Evolutionary conservation across 2,888 invertebrate genomes (phyloP), one percentile per base, ranked within the genome.

Genomic region (Bombyx huttoni): DNA sequence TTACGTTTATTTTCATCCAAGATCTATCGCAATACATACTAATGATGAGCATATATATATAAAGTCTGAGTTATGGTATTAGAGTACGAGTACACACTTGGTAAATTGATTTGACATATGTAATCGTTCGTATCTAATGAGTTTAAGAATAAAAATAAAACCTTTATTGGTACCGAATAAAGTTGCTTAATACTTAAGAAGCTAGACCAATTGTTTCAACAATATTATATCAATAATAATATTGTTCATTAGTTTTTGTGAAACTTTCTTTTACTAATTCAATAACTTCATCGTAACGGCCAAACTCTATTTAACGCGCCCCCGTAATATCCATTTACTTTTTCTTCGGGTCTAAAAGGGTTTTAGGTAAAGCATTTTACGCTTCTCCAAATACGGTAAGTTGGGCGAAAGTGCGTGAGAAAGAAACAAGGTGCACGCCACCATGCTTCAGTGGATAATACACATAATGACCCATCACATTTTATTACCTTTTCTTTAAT

Each of bases 401-500:
- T 61, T 62, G 63, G 61, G 65, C 63, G 67, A 68, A 67, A 75
- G 68, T 70, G 73, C 75, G 77, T 82, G 81, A 75, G 80, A 82
- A 80, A 66, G 69, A 73, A 74, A 75, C 80, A 81, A 79, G 77
- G 68, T 74, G 78, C 60, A 67, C 62, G 62, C 67, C 57, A 58
- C 61, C 58, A 65, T 69, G 69, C 67, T 65, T 64, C 68, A 67
- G 60, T 63, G 70, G 67, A 71, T 67, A 71, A 69, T 70, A 60
- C 65, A 62, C 58, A 62, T 75, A 79, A 78, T 75, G 71, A 73
- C 69, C 75, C 70, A 73, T 76, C 75, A 70, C 66, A 67, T 74
- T 78, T 75, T 74, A 72, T 69, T 74, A 73, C 71, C 67, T 72
- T 73, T 72, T 70, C 67, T 70, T 70, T 73, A 74, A 75, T 68